Percentiles rank a stretch among this genome's conserved stretches.
These are phyloP conservation scores for Octomys mimax DNA, from an alignment of 2,797 vertebrate genomes.

Conservation along the genomic window DNA sequence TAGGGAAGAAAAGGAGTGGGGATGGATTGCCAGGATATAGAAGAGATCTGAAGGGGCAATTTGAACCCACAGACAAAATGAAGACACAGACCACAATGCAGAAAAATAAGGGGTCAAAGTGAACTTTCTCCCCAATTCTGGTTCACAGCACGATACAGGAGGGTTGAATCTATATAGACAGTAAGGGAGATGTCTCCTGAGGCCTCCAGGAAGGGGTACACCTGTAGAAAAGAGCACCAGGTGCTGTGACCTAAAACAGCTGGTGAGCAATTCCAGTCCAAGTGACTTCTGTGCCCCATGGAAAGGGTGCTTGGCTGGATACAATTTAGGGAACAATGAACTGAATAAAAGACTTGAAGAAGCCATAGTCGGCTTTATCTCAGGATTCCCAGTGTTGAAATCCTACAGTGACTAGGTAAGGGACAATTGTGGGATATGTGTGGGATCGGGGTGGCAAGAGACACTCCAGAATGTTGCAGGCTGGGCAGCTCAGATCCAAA, in stretches of 20 bases:
- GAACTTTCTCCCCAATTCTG: not conserved
- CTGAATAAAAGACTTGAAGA: not conserved
- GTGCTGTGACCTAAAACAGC: not conserved
- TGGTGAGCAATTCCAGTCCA: not conserved
- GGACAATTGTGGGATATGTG: not conserved
- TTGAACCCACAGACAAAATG: not conserved
- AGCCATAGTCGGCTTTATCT: not conserved
- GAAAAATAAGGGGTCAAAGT: not conserved
- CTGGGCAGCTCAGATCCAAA: not conserved
- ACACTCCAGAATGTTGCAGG: not conserved
- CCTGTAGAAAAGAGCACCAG: not conserved
- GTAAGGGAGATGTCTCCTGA: not conserved
- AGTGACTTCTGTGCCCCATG: not conserved
- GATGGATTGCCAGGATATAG: not conserved
- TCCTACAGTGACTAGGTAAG: not conserved
- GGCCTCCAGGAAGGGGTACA: not conserved
- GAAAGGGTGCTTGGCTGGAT: not conserved
- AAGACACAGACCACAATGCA: not conserved
- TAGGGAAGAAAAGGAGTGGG: not conserved
- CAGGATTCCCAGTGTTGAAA: not conserved
- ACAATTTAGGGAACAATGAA: not conserved
- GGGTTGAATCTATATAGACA: not conserved
- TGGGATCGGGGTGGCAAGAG: not conserved
- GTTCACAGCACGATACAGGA: not conserved
- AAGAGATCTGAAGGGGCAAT: not conserved